Conservation (phyloP, 92 coral and sea anemone genomes). For the Muricea muricata region DNA sequence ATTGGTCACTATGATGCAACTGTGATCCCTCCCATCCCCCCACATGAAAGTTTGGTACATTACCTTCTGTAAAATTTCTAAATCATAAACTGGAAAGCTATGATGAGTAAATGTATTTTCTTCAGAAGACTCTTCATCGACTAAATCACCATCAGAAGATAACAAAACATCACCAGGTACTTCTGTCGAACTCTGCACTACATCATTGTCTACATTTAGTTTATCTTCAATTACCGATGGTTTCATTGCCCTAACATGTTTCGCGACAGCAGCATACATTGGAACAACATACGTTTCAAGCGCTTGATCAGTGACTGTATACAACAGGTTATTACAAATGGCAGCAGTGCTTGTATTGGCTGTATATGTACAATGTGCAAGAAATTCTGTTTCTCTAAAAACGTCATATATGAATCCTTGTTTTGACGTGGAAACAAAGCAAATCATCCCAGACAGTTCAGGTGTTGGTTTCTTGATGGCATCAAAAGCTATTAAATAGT, state of each 20-base stretch:
- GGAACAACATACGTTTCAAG: conserved; percentile 91
- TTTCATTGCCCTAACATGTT: conserved; percentile 59
- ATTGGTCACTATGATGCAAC: no score
- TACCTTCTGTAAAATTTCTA: conserved; percentile 36
- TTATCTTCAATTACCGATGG: background rate
- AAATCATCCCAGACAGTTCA: conserved; percentile 86
- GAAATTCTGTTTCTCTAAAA: conserved; percentile 63
- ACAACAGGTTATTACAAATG: conserved; percentile 72
- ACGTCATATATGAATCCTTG: conserved; percentile 87
- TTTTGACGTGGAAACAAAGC: conserved; percentile 88
- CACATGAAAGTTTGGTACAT: no score
- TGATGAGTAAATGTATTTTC: background rate
- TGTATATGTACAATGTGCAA: conserved; percentile 81
- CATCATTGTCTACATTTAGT: background rate
- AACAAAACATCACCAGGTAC: background rate
- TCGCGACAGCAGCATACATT: conserved; percentile 84
- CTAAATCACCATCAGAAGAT: background rate
- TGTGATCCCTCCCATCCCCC: background rate
- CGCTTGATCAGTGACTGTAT: conserved; percentile 86
- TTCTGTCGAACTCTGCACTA: background rate
- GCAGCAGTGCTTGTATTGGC: conserved; percentile 79
- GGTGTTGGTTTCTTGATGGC: conserved; percentile 57
- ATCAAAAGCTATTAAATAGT: conserved; percentile 51
- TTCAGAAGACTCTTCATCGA: background rate
- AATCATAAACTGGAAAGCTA: conserved; percentile 38